These are phyloP conservation scores for Acanthosepion esculentum DNA, from an alignment of 2,888 invertebrate genomes.

Conservation along the genomic window DNA sequence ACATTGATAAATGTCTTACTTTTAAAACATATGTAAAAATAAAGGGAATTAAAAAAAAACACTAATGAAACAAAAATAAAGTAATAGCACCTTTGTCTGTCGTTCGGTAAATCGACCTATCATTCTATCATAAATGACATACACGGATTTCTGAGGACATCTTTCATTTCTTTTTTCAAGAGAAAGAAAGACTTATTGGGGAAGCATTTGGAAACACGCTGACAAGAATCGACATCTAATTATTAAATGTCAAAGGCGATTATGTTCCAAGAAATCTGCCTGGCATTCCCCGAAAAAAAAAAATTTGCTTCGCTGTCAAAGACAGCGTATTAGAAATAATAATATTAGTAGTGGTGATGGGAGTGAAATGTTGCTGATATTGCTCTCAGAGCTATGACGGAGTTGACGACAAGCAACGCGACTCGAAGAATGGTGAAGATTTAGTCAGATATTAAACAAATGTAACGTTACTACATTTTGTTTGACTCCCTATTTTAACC, in stretches of 20 bases:
- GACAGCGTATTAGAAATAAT: too few relatives aligned
- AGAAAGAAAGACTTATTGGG: not conserved
- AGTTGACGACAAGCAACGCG: too few relatives aligned
- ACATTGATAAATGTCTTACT: not conserved
- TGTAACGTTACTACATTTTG: too few relatives aligned
- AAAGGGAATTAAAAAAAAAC: not conserved
- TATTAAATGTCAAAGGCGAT: slow-evolving; percentile 33
- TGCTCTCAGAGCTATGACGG: too few relatives aligned
- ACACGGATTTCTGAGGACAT: not conserved
- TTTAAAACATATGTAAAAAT: not conserved
- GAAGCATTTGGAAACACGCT: not conserved
- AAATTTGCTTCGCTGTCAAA: too few relatives aligned
- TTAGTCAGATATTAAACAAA: too few relatives aligned
- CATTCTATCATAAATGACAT: not conserved
- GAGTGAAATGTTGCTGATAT: too few relatives aligned
- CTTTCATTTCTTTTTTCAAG: not conserved
- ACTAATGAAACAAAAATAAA: not conserved
- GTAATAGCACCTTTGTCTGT: not conserved
- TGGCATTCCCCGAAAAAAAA: not conserved
- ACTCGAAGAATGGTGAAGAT: too few relatives aligned
- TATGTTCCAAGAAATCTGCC: not conserved
- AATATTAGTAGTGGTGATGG: too few relatives aligned
- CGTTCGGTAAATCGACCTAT: not conserved
- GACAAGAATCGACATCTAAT: slow-evolving; percentile 33
- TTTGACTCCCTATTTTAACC: too few relatives aligned